Evolutionary conservation across 2,888 invertebrate genomes (phyloP), one percentile per base, ranked within the genome.

Genomic region (Rotaria socialis): DNA sequence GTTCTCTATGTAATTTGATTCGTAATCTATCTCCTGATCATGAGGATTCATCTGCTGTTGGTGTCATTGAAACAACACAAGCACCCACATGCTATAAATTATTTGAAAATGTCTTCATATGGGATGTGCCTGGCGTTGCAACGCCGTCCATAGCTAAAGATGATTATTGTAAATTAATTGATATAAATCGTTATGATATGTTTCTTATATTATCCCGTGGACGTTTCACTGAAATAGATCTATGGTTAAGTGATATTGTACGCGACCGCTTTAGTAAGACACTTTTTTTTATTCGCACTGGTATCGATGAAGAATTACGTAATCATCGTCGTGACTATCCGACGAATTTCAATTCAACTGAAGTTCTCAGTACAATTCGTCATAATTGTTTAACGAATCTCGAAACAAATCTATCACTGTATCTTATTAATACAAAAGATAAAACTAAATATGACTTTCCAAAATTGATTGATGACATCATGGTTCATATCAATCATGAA

Each of bases 61-160:
- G 75, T 43, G 75, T 80, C 24, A 47, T 80, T 47, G 75, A 80
- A 80, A 80, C 75, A 80, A 80, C 75, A 10, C 2, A 47, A 41
- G 22, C 0, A 10, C 75, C 75, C 2, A 41, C 75, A 22, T 47
- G 43, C 2, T 80, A 80, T n/a, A 80, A 47, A 47, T 6, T 80
- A 43, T 16, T 24, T 3, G 75, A 80, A 2, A 80, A 80, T 80
- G 75, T 80, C 24, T 80, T 80, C 24, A 43, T 88, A 22, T 88
- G 87, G 86, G 88, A 88, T 80, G 67, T 88, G 5, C 88, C 88
- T 7, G 88, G 88, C 19, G 86, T 87, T 16, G 87, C 88, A 85
- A 88, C 88, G n/a, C 86, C 87, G 11, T 43, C 58, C 1, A 87
- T 87, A 52, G 84, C 88, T 16, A 84, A 86, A 27, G 56, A 87